Percentiles rank a stretch among this genome's conserved stretches.
These are phyloP conservation scores for Hyles lineata DNA, from an alignment of 2,888 invertebrate species.

Conservation along the genomic window DNA sequence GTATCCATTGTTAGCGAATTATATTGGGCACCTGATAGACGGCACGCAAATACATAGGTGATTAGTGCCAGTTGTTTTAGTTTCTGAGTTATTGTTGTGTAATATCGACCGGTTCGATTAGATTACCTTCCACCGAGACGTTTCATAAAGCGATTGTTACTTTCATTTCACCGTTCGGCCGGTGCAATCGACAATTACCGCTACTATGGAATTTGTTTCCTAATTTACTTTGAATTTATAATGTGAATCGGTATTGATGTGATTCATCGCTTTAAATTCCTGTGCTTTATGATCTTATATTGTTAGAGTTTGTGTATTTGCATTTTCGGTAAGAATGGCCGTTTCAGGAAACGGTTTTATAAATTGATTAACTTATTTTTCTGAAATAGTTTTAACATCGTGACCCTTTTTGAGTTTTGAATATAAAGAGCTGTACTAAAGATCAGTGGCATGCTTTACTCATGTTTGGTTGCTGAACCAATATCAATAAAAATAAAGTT, in stretches of 20 bases:
- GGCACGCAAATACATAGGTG: constrained; percentile 42
- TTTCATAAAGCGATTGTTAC: constrained; percentile 80
- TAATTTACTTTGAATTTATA: constrained; percentile 35
- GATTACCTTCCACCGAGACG: constrained; percentile 72
- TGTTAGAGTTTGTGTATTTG: background rate
- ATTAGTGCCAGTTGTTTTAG: constrained; percentile 58
- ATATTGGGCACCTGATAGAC: background rate
- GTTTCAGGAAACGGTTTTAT: no score
- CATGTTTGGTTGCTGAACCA: background rate
- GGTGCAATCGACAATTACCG: constrained; percentile 60
- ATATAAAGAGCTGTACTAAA: no score
- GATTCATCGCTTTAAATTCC: constrained; percentile 8
- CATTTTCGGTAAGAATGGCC: background rate
- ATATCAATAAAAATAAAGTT: no score
- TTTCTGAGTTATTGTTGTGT: constrained; percentile 66
- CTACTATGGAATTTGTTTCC: constrained; percentile 42
- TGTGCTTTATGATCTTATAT: background rate
- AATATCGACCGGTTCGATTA: constrained; percentile 65
- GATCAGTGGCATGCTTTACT: no score
- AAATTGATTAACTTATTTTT: no score
- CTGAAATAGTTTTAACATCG: no score
- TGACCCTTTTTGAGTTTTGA: no score
- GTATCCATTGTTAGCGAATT: background rate
- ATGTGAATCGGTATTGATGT: constrained; percentile 8
- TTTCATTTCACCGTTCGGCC: constrained; percentile 68